Percentiles rank a stretch among this genome's conserved stretches.
phyloP scores from a whole-genome alignment of 2,797 vertebrate genomes.

The Parauchenoglanis punctatus region DNA sequence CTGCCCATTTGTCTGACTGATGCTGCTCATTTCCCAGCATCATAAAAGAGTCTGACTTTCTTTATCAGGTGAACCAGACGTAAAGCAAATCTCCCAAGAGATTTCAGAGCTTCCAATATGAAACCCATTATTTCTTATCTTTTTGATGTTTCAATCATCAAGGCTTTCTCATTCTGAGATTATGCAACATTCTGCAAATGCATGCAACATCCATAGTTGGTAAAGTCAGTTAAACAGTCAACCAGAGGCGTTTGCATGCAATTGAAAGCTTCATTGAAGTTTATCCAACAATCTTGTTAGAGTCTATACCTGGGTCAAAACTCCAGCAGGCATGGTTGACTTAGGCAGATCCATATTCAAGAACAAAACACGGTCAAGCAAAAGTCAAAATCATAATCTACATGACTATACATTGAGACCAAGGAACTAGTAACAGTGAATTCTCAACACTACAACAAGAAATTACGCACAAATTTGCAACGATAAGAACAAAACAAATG shows the following conservation, averaged over 20 bases:
- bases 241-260: background rate
- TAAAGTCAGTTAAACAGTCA: background rate
- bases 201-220: background rate
- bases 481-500: background rate
- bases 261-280: background rate
- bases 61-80: background rate
- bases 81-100: background rate
- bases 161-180: background rate
- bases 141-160: background rate
- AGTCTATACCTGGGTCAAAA: background rate
- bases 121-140: background rate
- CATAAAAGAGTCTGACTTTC: background rate
- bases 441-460: background rate
- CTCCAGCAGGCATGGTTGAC: background rate
- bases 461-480: background rate
- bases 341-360: background rate
- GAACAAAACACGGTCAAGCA: background rate
- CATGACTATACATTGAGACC: background rate
- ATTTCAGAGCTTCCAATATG: too few species aligned
- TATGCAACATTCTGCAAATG: background rate
- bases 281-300: background rate
- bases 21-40: background rate
- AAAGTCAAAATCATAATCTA: background rate
- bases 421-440: background rate
- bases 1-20: background rate